phyloP scores from a whole-genome alignment of 2,888 invertebrate genomes.

The Lumbricus terrestris region DNA sequence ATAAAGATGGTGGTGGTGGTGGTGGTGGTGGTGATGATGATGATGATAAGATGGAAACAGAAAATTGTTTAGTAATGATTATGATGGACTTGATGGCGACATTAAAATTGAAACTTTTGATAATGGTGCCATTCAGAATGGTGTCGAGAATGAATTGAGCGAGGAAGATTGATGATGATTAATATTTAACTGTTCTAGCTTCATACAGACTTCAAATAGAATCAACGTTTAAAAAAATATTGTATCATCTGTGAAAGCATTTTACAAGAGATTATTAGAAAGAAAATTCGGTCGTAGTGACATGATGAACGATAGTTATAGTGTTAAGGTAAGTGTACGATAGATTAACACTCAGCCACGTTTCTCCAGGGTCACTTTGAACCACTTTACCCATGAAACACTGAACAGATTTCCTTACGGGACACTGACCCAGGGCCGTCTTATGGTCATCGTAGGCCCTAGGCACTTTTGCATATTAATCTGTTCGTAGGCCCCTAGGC shows the following conservation, averaged over 20 bases:
- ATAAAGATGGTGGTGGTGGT: neutral
- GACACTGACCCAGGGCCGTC: no score
- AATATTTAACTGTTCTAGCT: neutral
- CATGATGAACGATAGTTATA: neutral
- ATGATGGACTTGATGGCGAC: no score
- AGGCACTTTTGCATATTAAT: no score
- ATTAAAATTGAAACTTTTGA: no score
- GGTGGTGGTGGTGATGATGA: slow-evolving; percentile 13
- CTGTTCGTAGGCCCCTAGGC: no score
- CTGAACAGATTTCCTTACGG: neutral
- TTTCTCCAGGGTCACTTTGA: neutral
- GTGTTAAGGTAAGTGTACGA: neutral
- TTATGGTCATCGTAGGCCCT: no score
- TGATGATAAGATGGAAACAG: neutral
- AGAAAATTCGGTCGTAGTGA: neutral
- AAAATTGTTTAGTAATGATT: no score
- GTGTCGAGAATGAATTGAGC: no score
- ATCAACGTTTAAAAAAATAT: neutral
- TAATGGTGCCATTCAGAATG: no score
- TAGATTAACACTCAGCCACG: neutral
- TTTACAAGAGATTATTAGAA: neutral
- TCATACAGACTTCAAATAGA: neutral
- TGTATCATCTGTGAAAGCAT: neutral
- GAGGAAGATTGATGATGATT: neutral
- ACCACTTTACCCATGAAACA: neutral